Base-by-base conservation (phyloP, 2,888 invertebrate genomes). In the Heliconius cydno region DNA sequence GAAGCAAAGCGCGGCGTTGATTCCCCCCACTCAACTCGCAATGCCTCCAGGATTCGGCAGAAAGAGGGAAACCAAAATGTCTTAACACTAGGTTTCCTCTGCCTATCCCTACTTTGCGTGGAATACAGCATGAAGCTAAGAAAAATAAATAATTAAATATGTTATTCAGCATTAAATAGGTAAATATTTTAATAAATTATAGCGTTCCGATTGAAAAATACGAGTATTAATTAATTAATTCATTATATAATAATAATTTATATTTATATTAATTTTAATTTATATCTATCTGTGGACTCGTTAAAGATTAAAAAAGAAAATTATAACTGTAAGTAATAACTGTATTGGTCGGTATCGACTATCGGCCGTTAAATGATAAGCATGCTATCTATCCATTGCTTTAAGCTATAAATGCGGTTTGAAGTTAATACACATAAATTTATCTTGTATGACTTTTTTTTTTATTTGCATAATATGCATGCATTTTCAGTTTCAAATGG, bases 301-400 rank as follows among this genome's bases (percentile, higher is more conserved):
- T 70, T 70, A 25, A 7, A 70, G 41, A 25, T 28, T 70, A 70
- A 70, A 70, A 41, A 41, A 70, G 15, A 2, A 38, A 52, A 19
- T 46, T 46, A 25, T 70, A 70, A 70, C 70, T 70, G 70, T 70
- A 70, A 70, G n/a, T 70, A 68, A 68, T 68, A 46, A 41, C 41
- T 25, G 41, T 25, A 15, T 13, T 68, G n/a, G 38, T 70, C 3
- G 41, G 2, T 30, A 25, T 46, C 70, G 25, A 9, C 13, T 30
- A 9, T 41, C 70, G 19, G 13, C 41, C 25, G 41, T 15, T 68
- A 38, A 68, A 13, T 68, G 68, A 70, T 70, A 70, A 28, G 13
- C 25, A 41, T 25, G 68, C 25, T 41, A 68, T 68, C 12, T 38
- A 38, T 68, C 19, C 34, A 70, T 15, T 70, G 70, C 70, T 70